These are phyloP conservation scores for Oceanodroma leucorhoa DNA, from an alignment of 2,797 vertebrate species.

Conservation along the genomic window DNA sequence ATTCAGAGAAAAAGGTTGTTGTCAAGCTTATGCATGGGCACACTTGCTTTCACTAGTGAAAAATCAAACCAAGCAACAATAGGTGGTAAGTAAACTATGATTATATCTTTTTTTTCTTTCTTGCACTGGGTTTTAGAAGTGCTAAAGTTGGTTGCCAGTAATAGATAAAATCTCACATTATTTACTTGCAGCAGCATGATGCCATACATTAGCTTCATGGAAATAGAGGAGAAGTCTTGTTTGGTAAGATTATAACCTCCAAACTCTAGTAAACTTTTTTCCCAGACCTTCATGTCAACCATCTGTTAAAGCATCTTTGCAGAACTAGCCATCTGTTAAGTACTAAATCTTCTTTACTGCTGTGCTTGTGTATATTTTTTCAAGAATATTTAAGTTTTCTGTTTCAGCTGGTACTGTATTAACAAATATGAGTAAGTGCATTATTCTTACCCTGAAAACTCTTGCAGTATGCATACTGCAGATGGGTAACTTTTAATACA, in stretches of 20 bases:
- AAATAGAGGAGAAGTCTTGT: neutral
- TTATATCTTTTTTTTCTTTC: neutral
- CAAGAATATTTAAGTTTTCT: conserved; percentile 31
- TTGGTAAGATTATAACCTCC: conserved; percentile 1
- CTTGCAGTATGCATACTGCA: neutral
- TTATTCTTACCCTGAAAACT: conserved; percentile 6
- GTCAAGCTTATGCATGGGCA: neutral
- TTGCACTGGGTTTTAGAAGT: neutral
- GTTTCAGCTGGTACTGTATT: conserved; percentile 38
- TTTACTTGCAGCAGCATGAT: neutral
- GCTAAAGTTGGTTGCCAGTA: neutral
- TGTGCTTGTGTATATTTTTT: neutral
- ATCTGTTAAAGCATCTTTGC: conserved; percentile 58
- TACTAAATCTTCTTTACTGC: conserved; percentile 24
- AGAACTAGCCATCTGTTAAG: conserved; percentile 60
- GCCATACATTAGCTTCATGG: neutral
- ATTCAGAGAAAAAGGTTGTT: neutral
- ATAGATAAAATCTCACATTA: neutral
- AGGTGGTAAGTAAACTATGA: neutral
- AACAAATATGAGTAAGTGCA: conserved; percentile 13
- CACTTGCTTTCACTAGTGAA: neutral
- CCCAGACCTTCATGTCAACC: conserved; percentile 53
- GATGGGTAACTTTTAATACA: neutral
- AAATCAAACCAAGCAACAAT: neutral
- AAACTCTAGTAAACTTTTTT: conserved; percentile 40